These are phyloP conservation scores for Apogon talboti DNA, from an alignment of 2,797 vertebrate genomes.

Conservation along the genomic window DNA sequence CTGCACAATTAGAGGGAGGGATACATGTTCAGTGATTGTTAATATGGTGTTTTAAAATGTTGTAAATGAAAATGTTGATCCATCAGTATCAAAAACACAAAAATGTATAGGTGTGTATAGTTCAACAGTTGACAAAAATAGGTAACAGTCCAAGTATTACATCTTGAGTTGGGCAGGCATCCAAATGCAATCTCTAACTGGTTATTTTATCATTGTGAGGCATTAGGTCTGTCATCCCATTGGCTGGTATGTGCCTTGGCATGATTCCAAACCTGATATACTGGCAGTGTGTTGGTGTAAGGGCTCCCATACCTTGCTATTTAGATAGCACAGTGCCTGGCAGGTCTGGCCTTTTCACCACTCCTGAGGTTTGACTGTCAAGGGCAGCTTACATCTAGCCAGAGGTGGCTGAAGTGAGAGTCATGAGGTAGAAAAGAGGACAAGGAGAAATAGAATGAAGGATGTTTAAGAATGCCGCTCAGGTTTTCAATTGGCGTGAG, in stretches of 20 bases:
- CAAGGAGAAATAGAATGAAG: conserved; percentile 33
- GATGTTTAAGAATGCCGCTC: conserved; percentile 80
- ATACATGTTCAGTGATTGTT: conserved; percentile 43
- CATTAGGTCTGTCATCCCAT: conserved; percentile 63
- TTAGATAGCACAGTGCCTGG: conserved; percentile 53
- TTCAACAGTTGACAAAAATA: conserved; percentile 22
- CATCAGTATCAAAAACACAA: not conserved
- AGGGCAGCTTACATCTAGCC: conserved; percentile 55
- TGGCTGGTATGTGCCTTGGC: conserved; percentile 63
- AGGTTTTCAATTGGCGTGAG: conserved; percentile 77
- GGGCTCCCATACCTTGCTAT: conserved; percentile 55
- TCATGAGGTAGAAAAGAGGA: conserved; percentile 44
- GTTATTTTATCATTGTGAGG: conserved; percentile 68
- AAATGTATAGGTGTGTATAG: not conserved
- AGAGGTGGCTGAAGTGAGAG: conserved; percentile 47
- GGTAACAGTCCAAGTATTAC: conserved; percentile 33
- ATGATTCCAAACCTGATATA: conserved; percentile 51
- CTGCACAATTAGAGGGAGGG: conserved; percentile 15
- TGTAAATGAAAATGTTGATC: conserved; percentile 6
- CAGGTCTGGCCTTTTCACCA: conserved; percentile 58
- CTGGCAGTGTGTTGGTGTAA: conserved; percentile 51
- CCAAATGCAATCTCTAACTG: conserved; percentile 60
- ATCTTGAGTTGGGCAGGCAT: conserved; percentile 45
- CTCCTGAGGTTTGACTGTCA: conserved; percentile 57
- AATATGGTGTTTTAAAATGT: conserved; percentile 31